These are phyloP conservation scores for Xanthorhoe designata DNA, from an alignment of 2,888 invertebrate genomes.

Conservation along the genomic window DNA sequence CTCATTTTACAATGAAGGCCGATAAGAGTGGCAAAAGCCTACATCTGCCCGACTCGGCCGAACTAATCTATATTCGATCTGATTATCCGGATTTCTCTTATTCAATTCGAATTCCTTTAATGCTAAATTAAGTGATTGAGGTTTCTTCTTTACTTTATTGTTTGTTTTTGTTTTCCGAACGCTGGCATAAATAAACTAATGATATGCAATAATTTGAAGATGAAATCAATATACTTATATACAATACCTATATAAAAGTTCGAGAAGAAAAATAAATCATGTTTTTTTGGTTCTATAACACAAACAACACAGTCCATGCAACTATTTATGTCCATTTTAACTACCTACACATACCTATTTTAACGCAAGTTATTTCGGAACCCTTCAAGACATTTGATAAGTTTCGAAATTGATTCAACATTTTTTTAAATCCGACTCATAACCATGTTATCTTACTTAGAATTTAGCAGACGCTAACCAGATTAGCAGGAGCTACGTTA, in stretches of 20 bases:
- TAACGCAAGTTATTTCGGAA: no score
- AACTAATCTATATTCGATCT: slow-evolving; percentile 69
- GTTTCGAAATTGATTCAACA: no score
- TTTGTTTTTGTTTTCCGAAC: slow-evolving; percentile 20
- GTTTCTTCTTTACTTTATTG: slow-evolving; percentile 30
- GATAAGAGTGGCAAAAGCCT: slow-evolving; percentile 28
- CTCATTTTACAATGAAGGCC: slow-evolving; percentile 24
- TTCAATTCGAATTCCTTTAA: slow-evolving; percentile 64
- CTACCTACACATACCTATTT: no score
- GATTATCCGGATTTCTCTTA: slow-evolving; percentile 63
- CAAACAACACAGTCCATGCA: no score
- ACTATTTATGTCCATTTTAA: no score
- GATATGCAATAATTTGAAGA: not conserved
- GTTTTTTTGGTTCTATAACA: not conserved
- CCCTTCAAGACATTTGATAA: no score
- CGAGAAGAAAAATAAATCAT: not conserved
- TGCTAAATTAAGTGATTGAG: slow-evolving; percentile 57
- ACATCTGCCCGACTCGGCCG: slow-evolving; percentile 51
- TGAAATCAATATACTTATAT: no score
- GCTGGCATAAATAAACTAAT: slow-evolving; percentile 12
- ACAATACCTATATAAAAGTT: not conserved
- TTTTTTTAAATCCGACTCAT: not conserved
- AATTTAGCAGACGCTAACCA: slow-evolving; percentile 34
- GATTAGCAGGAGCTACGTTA: slow-evolving; percentile 38
- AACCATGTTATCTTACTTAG: not conserved